phyloP scores from a whole-genome alignment of 2,888 invertebrate species.

The Rutpela maculata region DNA sequence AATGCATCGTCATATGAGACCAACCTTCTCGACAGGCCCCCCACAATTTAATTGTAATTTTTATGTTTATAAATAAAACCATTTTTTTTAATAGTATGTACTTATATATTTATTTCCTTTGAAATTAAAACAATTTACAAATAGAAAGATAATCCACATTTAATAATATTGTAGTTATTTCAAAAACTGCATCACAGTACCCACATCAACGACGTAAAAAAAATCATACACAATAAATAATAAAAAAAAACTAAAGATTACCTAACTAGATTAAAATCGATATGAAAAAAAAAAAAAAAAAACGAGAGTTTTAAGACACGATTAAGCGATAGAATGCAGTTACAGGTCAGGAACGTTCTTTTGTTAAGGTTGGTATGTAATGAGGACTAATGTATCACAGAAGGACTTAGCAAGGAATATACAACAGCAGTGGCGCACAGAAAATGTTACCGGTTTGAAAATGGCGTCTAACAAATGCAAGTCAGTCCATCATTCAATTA shows the following conservation, averaged over 20 bases:
- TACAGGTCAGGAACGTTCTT: not conserved
- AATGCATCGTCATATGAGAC: slow-evolving; percentile 82
- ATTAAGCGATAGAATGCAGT: slow-evolving; percentile 20
- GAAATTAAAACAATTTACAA: slow-evolving; percentile 73
- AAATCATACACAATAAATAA: slow-evolving; percentile 41
- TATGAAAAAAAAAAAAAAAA: slow-evolving; percentile 43
- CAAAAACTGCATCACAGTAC: slow-evolving; percentile 73
- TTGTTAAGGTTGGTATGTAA: slow-evolving; percentile 46
- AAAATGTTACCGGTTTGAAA: slow-evolving; percentile 8
- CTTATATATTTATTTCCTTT: slow-evolving; percentile 71
- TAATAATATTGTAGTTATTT: slow-evolving; percentile 67
- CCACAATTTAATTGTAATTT: not conserved
- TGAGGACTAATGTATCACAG: slow-evolving; percentile 62
- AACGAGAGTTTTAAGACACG: slow-evolving; percentile 3
- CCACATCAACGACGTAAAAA: slow-evolving; percentile 68
- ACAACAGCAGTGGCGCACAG: slow-evolving; percentile 9
- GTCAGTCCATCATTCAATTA: not conserved
- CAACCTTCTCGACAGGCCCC: not conserved
- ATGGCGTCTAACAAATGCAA: slow-evolving; percentile 20
- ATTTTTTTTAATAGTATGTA: slow-evolving; percentile 60
- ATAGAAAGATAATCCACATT: slow-evolving; percentile 73
- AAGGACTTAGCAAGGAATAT: slow-evolving; percentile 51
- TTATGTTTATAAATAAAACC: slow-evolving; percentile 53
- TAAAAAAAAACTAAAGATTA: slow-evolving; percentile 49
- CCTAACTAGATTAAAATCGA: slow-evolving; percentile 31